Base-by-base conservation (phyloP, 2,888 invertebrate species). In the Eugnorisma glareosa region DNA sequence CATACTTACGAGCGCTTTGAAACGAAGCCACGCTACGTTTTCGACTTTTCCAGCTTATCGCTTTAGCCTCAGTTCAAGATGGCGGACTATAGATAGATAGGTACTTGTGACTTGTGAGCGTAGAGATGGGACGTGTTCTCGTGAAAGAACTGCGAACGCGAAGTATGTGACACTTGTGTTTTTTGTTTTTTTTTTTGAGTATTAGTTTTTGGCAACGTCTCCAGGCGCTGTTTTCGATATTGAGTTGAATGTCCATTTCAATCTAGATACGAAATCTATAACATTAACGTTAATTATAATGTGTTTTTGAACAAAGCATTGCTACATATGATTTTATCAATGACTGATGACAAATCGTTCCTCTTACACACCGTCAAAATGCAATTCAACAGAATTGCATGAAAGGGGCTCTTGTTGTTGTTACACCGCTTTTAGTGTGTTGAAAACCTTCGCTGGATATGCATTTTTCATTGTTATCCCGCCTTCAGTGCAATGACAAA, bases 21-120 rank as follows among this genome's bases (percentile, higher is more conserved):
- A 77, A 83, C 67, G 74, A 84, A 88, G 82, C 85, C 82, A 67
- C 79, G 84, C 69, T 84, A 88, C 88, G 86, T 89, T 90, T 89
- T 89, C 85, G 89, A 86, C 86, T 89, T 89, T 89, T 70, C 67
- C 85, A 84, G 86, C 89, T 90, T 90, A 90, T 89, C 88, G 85
- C 75, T 85, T 86, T 79, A 85, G 74, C 71, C 75, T 73, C 72
- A 77, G 82, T 84, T 84, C 86, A 89, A 90, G 86, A 86, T 84
- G 82, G 80, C 89, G 79, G 81, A 83, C 88, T n/a, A n/a, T n/a
- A n/a, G 83, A 86, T 89, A 86, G 81, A 81, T 89, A 85, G 79
- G 79, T 48, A 24, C 24, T 48, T 79, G 15, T 35, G 28, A 81
- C 78, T 72, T 69, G 15, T 48, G 35, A 74, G 45, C 45, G 72